Conservation (phyloP, 2,888 invertebrate species). For the Acheta domesticus region DNA sequence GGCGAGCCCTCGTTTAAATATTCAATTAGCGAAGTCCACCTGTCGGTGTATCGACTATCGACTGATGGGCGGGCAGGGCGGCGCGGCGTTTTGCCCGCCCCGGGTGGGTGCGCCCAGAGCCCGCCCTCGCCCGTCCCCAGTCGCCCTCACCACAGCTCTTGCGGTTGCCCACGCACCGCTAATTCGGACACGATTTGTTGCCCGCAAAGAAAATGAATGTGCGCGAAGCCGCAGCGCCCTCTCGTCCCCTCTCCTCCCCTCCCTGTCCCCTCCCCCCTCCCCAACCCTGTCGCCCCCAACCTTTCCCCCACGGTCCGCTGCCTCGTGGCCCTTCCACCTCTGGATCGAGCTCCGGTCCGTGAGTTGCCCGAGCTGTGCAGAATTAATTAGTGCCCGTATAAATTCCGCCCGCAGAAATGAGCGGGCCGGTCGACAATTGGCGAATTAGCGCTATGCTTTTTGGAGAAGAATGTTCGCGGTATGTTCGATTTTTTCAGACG, state of each 20-base stretch:
- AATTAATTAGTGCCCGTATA: not conserved
- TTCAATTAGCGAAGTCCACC: no score
- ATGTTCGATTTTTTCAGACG: no score
- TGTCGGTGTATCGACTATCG: no score
- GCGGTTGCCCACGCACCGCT: slow-evolving; percentile 6
- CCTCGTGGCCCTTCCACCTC: not conserved
- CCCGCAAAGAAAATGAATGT: slow-evolving; percentile 18
- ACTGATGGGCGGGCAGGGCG: no score
- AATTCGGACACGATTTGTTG: slow-evolving; percentile 6
- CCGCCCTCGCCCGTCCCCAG: not conserved
- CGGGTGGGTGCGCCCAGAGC: not conserved
- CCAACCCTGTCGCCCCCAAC: no score
- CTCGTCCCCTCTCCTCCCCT: not conserved
- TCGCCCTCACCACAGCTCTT: not conserved
- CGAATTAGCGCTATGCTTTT: not conserved
- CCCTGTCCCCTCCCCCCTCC: not conserved
- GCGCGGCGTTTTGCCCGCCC: not conserved
- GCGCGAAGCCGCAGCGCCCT: not conserved
- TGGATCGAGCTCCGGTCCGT: no score
- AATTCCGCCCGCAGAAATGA: not conserved
- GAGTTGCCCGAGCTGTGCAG: not conserved
- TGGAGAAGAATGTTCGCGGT: not conserved
- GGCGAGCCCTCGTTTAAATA: no score
- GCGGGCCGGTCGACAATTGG: not conserved
- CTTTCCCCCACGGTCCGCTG: no score